Conservation (phyloP, 53 echinoderm and acorn worm genomes). For the Holothuria leucospilota region DNA sequence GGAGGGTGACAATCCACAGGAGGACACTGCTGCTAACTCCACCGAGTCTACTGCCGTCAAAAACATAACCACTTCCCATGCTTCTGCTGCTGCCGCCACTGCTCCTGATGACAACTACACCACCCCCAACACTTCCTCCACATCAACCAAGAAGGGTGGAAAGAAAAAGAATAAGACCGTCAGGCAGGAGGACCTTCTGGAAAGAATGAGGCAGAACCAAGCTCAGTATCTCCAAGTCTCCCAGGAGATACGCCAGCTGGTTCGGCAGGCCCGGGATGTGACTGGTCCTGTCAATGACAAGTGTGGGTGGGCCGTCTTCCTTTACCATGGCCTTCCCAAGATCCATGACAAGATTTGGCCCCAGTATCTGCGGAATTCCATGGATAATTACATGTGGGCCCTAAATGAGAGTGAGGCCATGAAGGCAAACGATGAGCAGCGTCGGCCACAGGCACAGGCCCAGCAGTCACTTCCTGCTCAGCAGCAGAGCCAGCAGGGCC, state of each 20-base stretch:
- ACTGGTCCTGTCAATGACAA: conserved; percentile 14
- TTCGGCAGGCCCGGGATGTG: not conserved
- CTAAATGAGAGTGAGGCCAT: conserved; percentile 14
- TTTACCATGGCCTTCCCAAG: not conserved
- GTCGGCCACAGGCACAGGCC: not conserved
- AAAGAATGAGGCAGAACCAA: conserved; percentile 10
- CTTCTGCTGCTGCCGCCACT: conserved; percentile 14
- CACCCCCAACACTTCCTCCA: conserved; percentile 6
- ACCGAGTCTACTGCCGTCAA: conserved; percentile 2
- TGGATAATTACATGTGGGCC: conserved; percentile 10
- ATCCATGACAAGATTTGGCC: conserved; percentile 10
- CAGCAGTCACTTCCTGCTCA: conserved; percentile 14
- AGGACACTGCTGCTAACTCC: conserved; percentile 2
- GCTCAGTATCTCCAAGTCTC: conserved; percentile 6
- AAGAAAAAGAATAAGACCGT: conserved; percentile 14
- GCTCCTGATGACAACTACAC: conserved; percentile 4
- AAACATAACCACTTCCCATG: conserved; percentile 6
- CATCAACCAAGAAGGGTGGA: conserved; percentile 14
- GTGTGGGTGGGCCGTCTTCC: conserved; percentile 1
- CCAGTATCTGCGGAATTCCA: conserved; percentile 10
- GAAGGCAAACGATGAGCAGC: not conserved
- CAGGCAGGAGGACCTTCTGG: conserved; percentile 14
- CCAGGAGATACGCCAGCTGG: conserved; percentile 14
- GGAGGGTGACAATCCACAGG: too few species aligned
- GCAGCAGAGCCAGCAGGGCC: not conserved